Evolutionary conservation across 2,797 vertebrate species (phyloP).

Genomic region (Arnoldichthys spilopterus): DNA sequence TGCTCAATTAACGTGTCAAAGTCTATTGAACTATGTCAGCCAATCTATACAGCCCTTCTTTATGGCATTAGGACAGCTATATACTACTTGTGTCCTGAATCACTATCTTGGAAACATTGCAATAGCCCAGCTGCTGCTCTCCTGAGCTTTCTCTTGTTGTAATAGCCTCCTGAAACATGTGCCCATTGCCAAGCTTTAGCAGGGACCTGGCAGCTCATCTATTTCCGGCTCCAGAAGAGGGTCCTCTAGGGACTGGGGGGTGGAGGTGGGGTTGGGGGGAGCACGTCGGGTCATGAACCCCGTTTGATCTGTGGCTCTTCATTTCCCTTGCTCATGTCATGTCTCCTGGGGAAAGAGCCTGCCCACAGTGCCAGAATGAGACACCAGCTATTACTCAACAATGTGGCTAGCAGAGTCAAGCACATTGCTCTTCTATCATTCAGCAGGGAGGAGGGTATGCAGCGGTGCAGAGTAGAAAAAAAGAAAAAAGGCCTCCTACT

Average conservation of each 20-base stretch:
- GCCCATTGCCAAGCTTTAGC: slow-evolving; percentile 22
- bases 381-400: slow-evolving; percentile 34
- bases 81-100: neutral
- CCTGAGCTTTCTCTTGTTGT: neutral
- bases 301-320: slow-evolving; percentile 44
- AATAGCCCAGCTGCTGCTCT: neutral
- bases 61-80: neutral
- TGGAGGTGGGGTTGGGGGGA: neutral
- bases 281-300: slow-evolving; percentile 18
- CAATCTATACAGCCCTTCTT: neutral
- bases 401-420: slow-evolving; percentile 7
- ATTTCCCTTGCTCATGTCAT: slow-evolving; percentile 29
- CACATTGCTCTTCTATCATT: slow-evolving; percentile 31
- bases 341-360: slow-evolving; percentile 37
- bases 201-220: slow-evolving; percentile 37
- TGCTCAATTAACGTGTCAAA: neutral
- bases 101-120: slow-evolving; percentile 18
- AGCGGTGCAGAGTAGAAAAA: slow-evolving; percentile 1
- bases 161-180: slow-evolving; percentile 1
- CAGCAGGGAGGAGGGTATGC: neutral
- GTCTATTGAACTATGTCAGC: neutral
- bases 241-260: neutral
- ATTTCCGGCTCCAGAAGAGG: slow-evolving; percentile 27
- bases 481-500: neutral
- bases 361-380: slow-evolving; percentile 29